Percentiles rank a stretch among this genome's conserved stretches.
Conservation (phyloP, 2,888 invertebrate genomes). For the Thelaira solivaga region DNA sequence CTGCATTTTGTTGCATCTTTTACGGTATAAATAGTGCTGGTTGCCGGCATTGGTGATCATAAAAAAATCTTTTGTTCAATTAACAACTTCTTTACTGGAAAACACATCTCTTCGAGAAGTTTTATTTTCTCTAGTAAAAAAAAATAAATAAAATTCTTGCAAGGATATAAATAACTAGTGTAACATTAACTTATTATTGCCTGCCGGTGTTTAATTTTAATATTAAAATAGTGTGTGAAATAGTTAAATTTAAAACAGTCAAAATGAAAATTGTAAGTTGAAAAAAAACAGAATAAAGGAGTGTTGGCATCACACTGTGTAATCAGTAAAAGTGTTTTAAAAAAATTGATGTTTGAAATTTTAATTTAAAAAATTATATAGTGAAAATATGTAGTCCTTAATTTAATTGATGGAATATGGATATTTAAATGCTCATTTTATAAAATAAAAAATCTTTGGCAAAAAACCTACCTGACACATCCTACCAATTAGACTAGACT, state of each 20-base stretch:
- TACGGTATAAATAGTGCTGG: slow-evolving; percentile 75
- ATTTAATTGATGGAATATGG: too few species aligned
- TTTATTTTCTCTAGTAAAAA: neutral
- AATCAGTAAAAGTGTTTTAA: too few species aligned
- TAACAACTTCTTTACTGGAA: slow-evolving; percentile 68
- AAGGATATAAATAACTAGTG: slow-evolving; percentile 35
- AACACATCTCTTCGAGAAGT: slow-evolving; percentile 50
- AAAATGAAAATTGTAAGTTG: slow-evolving; percentile 74
- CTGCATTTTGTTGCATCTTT: slow-evolving; percentile 58
- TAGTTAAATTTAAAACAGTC: slow-evolving; percentile 27
- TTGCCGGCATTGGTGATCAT: slow-evolving; percentile 76
- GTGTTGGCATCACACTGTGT: too few species aligned
- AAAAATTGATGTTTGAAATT: too few species aligned
- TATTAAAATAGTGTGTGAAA: slow-evolving; percentile 45
- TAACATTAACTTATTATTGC: too few species aligned
- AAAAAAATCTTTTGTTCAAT: slow-evolving; percentile 76
- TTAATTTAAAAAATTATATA: too few species aligned
- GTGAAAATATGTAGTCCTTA: too few species aligned
- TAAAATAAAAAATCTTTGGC: too few species aligned
- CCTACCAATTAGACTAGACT: too few species aligned
- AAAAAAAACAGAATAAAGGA: slow-evolving; percentile 13
- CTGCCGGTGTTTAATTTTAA: neutral
- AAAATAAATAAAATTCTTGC: slow-evolving; percentile 30
- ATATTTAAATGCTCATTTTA: too few species aligned
- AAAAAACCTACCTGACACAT: too few species aligned